Evolutionary conservation across 2,113 vertebrate genomes (phyloP).

Genomic region (Prionailurus bengalensis): DNA sequence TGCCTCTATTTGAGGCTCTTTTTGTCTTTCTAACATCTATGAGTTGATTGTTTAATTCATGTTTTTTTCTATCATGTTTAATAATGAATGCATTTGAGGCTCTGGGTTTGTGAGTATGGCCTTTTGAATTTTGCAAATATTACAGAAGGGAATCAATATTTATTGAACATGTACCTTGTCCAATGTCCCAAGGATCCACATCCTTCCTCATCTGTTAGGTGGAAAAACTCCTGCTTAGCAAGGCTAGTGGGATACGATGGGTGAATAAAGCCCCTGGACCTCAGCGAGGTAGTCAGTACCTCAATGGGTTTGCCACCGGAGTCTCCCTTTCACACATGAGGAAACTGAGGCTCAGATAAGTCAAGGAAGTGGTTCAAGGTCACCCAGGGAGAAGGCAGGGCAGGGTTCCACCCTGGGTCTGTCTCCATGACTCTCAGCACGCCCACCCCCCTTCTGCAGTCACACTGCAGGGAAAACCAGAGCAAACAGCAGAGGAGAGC

Average conservation of each 20-base stretch:
- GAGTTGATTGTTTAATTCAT: constrained; percentile 54
- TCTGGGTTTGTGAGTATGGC: constrained; percentile 24
- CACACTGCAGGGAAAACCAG: background rate
- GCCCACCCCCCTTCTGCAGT: background rate
- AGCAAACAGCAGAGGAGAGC: background rate
- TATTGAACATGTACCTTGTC: constrained; percentile 45
- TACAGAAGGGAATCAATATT: constrained; percentile 64
- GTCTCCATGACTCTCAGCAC: background rate
- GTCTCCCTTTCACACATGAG: background rate
- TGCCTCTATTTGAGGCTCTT: background rate
- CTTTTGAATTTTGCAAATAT: constrained; percentile 66
- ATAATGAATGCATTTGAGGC: constrained; percentile 37
- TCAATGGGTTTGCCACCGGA: accelerated
- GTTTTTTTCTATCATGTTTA: constrained; percentile 63
- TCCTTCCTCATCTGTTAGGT: constrained; percentile 34
- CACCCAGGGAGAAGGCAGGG: background rate
- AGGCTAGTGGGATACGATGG: background rate
- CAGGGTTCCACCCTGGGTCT: background rate
- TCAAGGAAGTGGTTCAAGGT: background rate
- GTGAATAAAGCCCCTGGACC: accelerated
- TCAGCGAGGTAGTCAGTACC: accelerated
- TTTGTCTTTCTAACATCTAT: constrained; percentile 22
- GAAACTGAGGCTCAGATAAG: background rate
- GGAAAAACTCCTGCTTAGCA: background rate
- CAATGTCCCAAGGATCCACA: background rate